phyloP scores from a whole-genome alignment of 1,140 invertebrate species.

The Caerostris extrusa region DNA sequence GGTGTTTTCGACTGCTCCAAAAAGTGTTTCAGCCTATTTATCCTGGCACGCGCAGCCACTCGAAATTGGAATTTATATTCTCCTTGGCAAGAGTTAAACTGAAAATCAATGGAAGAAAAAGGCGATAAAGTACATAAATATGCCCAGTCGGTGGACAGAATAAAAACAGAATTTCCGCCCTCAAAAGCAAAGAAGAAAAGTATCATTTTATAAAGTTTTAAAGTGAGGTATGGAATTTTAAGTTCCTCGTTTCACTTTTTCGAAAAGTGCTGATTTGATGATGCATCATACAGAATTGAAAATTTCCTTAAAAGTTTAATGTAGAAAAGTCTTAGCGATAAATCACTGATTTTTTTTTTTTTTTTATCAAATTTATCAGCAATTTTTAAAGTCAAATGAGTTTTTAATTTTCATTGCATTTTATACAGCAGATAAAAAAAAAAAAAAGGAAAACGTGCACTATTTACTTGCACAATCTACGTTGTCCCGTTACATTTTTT shows the following conservation, averaged over 20 bases:
- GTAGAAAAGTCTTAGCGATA: neutral
- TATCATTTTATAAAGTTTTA: constrained; percentile 6
- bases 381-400: neutral
- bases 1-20: neutral
- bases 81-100: constrained; percentile 22
- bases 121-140: constrained; percentile 50
- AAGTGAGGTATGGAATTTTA: constrained; percentile 2
- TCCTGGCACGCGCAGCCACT: neutral
- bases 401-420: neutral
- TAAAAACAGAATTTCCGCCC: neutral
- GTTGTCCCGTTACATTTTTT: neutral
- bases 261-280: constrained; percentile 21
- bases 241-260: constrained; percentile 12
- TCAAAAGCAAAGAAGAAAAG: constrained; percentile 12
- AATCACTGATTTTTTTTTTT: neutral
- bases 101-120: constrained; percentile 24
- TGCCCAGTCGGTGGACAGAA: neutral
- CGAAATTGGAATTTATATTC: constrained; percentile 50
- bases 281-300: constrained; percentile 13
- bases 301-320: constrained; percentile 31
- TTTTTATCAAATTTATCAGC: neutral
- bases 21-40: constrained; percentile 18
- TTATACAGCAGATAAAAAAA: neutral
- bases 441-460: neutral
- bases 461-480: constrained; percentile 20